These are phyloP conservation scores for Cheilosia impressa DNA, from an alignment of 2,888 invertebrate genomes.

Conservation along the genomic window DNA sequence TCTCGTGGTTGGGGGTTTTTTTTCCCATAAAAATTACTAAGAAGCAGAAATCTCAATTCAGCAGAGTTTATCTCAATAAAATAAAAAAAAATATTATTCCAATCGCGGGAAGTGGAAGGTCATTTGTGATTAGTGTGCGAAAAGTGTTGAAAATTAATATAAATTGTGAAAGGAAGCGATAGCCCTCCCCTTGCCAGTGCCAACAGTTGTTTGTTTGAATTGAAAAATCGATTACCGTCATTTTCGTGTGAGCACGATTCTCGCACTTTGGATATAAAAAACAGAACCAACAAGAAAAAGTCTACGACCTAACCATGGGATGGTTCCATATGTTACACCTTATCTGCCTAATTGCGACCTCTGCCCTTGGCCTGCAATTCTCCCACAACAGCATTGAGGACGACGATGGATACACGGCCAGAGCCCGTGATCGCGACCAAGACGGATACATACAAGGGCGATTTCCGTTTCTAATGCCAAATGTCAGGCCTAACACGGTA, in stretches of 20 bases:
- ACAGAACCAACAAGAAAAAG: background rate
- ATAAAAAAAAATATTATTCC: constrained; percentile 18
- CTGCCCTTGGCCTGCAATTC: constrained; percentile 57
- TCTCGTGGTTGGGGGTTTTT: constrained; percentile 40
- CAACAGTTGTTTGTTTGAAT: constrained; percentile 71
- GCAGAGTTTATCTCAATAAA: background rate
- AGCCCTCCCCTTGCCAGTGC: constrained; percentile 13
- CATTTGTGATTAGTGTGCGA: constrained; percentile 56
- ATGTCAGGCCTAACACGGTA: constrained; percentile 91
- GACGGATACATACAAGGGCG: constrained; percentile 80
- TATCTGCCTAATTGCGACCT: constrained; percentile 54
- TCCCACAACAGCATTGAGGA: constrained; percentile 60
- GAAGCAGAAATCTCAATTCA: background rate
- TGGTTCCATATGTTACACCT: constrained; percentile 70
- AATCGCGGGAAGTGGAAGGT: constrained; percentile 60
- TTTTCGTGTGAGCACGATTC: constrained; percentile 17
- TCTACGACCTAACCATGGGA: constrained; percentile 42
- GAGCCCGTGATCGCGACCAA: constrained; percentile 49
- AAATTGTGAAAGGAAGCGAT: background rate
- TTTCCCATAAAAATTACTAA: background rate
- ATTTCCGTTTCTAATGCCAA: constrained; percentile 92
- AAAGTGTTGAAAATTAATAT: constrained; percentile 14
- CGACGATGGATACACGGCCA: constrained; percentile 35
- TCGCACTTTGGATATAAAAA: constrained; percentile 5
- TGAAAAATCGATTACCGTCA: constrained; percentile 69